A percentile compares a stretch with the other conserved stretches of the same genome.
phyloP scores from a whole-genome alignment of 2,888 invertebrate genomes.

The Eutolmus rufibarbis region DNA sequence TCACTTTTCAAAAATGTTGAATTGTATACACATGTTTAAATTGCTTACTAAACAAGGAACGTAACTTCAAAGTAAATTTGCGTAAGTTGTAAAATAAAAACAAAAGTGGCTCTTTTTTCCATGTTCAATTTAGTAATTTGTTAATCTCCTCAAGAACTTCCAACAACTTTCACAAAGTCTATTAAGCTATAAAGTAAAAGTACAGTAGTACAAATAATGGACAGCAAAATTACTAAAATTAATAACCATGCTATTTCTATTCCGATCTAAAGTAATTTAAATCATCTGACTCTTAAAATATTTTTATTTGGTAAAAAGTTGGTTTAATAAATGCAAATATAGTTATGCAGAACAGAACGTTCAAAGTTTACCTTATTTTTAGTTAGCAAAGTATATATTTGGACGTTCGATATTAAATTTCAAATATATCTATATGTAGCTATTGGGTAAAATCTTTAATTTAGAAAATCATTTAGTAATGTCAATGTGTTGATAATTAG shows the following conservation, averaged over 20 bases:
- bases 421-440: neutral
- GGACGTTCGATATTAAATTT: neutral
- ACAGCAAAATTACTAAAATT: neutral
- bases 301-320: neutral
- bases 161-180: neutral
- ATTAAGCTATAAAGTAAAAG: neutral
- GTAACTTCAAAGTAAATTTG: neutral
- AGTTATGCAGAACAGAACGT: neutral
- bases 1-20: slow-evolving; percentile 37
- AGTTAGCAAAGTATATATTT: neutral
- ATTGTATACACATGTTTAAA: slow-evolving; percentile 15
- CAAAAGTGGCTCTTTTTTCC: neutral
- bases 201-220: neutral
- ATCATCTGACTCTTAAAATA: slow-evolving; percentile 46
- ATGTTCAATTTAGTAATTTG: neutral
- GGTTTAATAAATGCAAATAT: neutral
- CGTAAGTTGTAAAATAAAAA: neutral
- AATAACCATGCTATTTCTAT: slow-evolving; percentile 21
- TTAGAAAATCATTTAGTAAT: neutral
- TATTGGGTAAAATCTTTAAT: neutral
- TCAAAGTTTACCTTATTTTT: neutral
- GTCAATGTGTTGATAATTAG: neutral
- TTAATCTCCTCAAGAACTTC: neutral
- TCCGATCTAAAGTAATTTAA: slow-evolving; percentile 2
- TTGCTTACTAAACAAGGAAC: neutral